Evolutionary conservation across 2,888 invertebrate species (phyloP).

Genomic region (Leptopilina drosophilae): DNA sequence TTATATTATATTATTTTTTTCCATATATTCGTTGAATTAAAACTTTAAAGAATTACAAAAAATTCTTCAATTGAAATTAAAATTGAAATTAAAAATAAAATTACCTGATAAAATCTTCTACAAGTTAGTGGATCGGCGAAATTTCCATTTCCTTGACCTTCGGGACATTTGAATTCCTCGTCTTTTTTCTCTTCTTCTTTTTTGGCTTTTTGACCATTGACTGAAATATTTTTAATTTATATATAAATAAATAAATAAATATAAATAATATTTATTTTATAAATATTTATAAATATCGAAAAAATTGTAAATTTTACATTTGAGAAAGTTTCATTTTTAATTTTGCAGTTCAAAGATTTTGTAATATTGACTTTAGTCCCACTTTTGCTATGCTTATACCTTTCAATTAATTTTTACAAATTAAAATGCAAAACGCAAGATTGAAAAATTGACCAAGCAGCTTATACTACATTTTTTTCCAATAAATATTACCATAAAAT

Average conservation of each 20-base stretch:
- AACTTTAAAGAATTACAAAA: too few species aligned
- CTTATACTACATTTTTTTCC: neutral
- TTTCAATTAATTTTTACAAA: neutral
- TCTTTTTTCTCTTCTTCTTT: conserved; percentile 79
- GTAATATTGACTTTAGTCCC: conserved; percentile 38
- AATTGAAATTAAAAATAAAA: neutral
- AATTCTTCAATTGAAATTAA: too few species aligned
- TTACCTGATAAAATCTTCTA: conserved; percentile 92
- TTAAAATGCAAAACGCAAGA: conserved; percentile 7
- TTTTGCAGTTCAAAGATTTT: neutral
- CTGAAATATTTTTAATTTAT: conserved; percentile 68
- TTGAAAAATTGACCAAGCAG: conserved; percentile 2
- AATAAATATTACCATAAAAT: neutral
- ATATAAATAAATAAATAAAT: too few species aligned
- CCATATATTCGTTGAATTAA: too few species aligned
- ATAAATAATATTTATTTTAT: neutral
- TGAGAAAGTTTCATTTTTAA: too few species aligned
- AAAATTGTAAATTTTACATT: too few species aligned
- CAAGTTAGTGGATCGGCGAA: conserved; percentile 94
- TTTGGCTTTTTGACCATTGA: conserved; percentile 75
- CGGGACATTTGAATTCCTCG: conserved; percentile 88
- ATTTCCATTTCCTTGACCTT: conserved; percentile 90
- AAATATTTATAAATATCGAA: too few species aligned
- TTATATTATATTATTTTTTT: too few species aligned
- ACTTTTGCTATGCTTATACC: conserved; percentile 47